Base-by-base conservation (phyloP, 1,140 invertebrate genomes). In the Leptopilina boulardi region DNA sequence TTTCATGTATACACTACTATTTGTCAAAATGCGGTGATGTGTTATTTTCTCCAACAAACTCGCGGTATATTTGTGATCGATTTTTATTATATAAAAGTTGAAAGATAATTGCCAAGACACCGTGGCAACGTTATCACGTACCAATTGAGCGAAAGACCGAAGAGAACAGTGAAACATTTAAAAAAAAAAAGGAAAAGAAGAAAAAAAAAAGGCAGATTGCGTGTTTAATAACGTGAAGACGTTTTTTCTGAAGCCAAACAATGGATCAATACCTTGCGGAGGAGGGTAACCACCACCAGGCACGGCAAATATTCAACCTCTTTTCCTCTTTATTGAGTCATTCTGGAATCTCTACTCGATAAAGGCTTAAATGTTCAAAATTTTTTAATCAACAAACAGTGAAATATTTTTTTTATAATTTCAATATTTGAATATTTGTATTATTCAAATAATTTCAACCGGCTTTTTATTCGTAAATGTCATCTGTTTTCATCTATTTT, bases 191-290 rank as follows among this genome's bases (percentile, higher is more conserved):
- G n/a, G n/a, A n/a, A n/a, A n/a, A n/a, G n/a, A n/a, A n/a, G n/a
- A n/a, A n/a, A n/a, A n/a, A n/a, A n/a, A n/a, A n/a, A n/a, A 19
- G 56, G 44, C 71, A 59, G 70, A 66, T 56, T 74, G 72, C 56
- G 75, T 79, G 76, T 84, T 81, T 66, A 81, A 79, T 79, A 76
- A 13, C 74, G 77, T 23, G 59, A 77, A 82, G 73, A 75, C 75
- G 59, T 82, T 47, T n/a, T 38, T 9, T 38, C 75, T 76, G 72
- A 77, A 73, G 78, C 73, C 78, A 84, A 87, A 86, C 87, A 87
- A 89, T 89, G 87, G 89, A 90, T 90, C 89, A 89, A 90, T 87
- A 85, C 81, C 71, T 83, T 76, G 66, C 74, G 51, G 78, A 79
- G 78, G 38, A 81, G 79, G 81, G 76, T 81, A 77, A 82, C 72